Evolutionary conservation across 1,140 invertebrate species (phyloP).

Genomic region (Papilio machaon): DNA sequence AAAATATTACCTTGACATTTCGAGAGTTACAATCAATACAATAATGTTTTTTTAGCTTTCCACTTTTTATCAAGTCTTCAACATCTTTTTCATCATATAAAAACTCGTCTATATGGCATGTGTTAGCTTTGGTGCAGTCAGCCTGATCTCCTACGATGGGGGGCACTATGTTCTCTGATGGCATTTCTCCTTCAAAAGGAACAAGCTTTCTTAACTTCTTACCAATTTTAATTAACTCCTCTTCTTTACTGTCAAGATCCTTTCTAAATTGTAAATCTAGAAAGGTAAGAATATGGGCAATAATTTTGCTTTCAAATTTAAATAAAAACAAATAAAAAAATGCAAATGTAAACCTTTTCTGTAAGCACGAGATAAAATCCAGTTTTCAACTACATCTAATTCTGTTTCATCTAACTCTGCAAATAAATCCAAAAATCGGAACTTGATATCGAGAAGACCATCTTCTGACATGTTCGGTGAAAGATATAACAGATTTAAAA

Average conservation of each 20-base stretch:
- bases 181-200: conserved; percentile 82
- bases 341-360: conserved; percentile 56
- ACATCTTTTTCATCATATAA: conserved; percentile 86
- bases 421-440: conserved; percentile 60
- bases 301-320: background rate
- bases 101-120: conserved; percentile 88
- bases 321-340: background rate
- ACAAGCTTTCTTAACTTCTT: conserved; percentile 82
- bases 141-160: conserved; percentile 83
- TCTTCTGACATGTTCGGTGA: conserved; percentile 58
- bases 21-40: conserved; percentile 85
- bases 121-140: conserved; percentile 83
- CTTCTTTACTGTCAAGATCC: conserved; percentile 56
- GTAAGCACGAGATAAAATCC: conserved; percentile 66
- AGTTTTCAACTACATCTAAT: conserved; percentile 59
- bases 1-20: conserved; percentile 76
- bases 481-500: background rate
- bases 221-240: conserved; percentile 78
- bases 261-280: conserved; percentile 73
- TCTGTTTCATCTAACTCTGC: conserved; percentile 55
- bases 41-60: conserved; percentile 84
- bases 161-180: conserved; percentile 82
- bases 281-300: conserved; percentile 39
- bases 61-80: conserved; percentile 84
- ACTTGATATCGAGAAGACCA: conserved; percentile 52